Percentiles rank a stretch among this genome's conserved stretches.
Evolutionary conservation across 2,888 invertebrate species (phyloP).

Genomic region (Axea sp.): DNA sequence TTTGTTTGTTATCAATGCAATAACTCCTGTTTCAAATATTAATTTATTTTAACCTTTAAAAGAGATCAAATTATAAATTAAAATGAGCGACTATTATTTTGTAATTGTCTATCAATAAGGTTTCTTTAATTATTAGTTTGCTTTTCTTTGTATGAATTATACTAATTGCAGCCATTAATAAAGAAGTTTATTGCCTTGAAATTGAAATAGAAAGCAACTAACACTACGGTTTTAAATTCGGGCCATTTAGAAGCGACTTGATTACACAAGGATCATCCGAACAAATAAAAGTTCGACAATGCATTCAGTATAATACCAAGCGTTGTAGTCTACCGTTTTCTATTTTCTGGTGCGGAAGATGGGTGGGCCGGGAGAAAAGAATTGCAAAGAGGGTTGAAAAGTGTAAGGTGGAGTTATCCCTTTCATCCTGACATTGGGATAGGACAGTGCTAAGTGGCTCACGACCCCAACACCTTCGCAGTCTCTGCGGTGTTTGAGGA

Average conservation of each 20-base stretch:
- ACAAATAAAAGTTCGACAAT: slow-evolving; percentile 51
- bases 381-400: slow-evolving; percentile 49
- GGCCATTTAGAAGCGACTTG: background rate
- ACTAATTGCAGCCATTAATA: too few species aligned
- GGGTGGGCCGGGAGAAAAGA: slow-evolving; percentile 31
- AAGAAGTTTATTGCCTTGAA: too few species aligned
- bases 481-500: slow-evolving; percentile 57
- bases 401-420: slow-evolving; percentile 45
- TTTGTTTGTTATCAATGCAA: too few species aligned
- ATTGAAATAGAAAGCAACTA: too few species aligned
- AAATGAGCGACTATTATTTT: too few species aligned
- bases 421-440: slow-evolving; percentile 46
- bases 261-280: slow-evolving; percentile 16
- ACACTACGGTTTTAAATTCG: too few species aligned
- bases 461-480: slow-evolving; percentile 42
- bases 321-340: slow-evolving; percentile 16
- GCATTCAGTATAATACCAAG: slow-evolving; percentile 40
- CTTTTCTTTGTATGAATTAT: too few species aligned
- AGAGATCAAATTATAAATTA: too few species aligned
- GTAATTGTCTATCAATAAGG: too few species aligned
- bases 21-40: too few species aligned
- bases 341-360: slow-evolving; percentile 7
- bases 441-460: slow-evolving; percentile 61
- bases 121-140: too few species aligned
- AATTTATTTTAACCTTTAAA: too few species aligned